Base-by-base conservation (phyloP, 2,113 vertebrate genomes). In the Pygoscelis adeliae region DNA sequence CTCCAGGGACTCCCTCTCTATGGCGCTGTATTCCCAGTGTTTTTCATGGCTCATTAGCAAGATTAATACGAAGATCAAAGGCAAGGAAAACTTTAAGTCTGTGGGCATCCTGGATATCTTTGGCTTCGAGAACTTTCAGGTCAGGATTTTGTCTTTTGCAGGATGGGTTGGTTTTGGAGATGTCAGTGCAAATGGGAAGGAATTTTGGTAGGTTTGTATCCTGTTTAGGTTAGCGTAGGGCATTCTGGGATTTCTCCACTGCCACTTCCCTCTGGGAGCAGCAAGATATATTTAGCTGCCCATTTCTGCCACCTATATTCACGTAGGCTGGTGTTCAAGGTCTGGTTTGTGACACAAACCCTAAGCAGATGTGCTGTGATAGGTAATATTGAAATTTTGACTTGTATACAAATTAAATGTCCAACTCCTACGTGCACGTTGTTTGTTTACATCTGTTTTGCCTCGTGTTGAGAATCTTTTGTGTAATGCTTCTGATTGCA, bases 81-180 rank as follows among this genome's bases (percentile, higher is more conserved):
- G 99, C 90, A 99, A 99, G 82, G 99, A 99, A 97, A 99, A 99
- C 97, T 99, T 99, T 78, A 99, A 99, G 93, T 99, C 99, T 91
- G 99, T 99, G n/a, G 99, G 99, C 80, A 99, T 99, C 97, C 98
- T 99, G 38, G 99, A 99, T 98, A 99, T 99, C 93, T 99, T 99
- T 44, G 99, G 99, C 89, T 99, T 99, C 38, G 99, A 99, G 96
- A 99, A 99, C 96, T 99, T 99, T 97, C 98, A 99, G 99, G 99
- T 99, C 70, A 97, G 97, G 70, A 89, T 77, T 96, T 91, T 80
- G 29, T 14, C 50, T 93, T 91, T 71, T 82, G 29, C 42, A 44
- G 36, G 19, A 12, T 67, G 66, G 38, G 46, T 67, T 93, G 42
- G 6, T 71, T 92, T 89, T 55, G 61, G 65, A 91, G 78, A 65